A percentile compares a stretch with the other conserved stretches of the same genome.
Conservation (phyloP, 2,113 vertebrate genomes). For the Protomyctophum bolini region DNA sequence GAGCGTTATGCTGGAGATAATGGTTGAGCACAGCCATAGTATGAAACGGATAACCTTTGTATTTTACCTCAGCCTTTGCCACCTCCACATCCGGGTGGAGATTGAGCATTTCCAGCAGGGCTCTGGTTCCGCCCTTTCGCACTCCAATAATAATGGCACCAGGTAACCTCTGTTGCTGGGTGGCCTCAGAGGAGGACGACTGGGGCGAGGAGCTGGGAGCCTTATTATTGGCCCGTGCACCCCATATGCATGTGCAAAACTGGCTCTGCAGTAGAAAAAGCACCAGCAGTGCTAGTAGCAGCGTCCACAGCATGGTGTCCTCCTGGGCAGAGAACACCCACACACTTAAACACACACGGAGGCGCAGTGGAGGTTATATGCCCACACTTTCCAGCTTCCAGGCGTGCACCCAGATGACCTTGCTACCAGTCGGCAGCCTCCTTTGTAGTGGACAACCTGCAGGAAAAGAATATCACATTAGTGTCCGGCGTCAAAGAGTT, state of each 20-base stretch:
- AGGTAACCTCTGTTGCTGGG: slow-evolving; percentile 75
- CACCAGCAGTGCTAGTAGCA: slow-evolving; percentile 75
- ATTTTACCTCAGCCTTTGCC: slow-evolving; percentile 77
- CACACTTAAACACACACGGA: slow-evolving; percentile 1
- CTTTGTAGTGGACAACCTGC: slow-evolving; percentile 47
- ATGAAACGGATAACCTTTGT: background rate
- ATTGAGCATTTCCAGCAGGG: slow-evolving; percentile 84
- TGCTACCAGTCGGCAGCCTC: slow-evolving; percentile 51
- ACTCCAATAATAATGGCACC: slow-evolving; percentile 83
- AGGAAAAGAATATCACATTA: slow-evolving; percentile 2
- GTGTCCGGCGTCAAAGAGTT: background rate
- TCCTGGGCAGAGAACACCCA: slow-evolving; percentile 28
- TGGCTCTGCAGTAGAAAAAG: slow-evolving; percentile 80
- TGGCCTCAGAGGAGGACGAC: slow-evolving; percentile 54
- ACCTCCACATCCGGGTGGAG: slow-evolving; percentile 82
- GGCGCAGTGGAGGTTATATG: slow-evolving; percentile 44
- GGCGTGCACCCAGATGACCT: slow-evolving; percentile 29
- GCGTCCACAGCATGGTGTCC: slow-evolving; percentile 79
- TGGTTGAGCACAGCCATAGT: too few relatives aligned
- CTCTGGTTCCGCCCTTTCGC: slow-evolving; percentile 83
- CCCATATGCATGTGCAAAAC: slow-evolving; percentile 75
- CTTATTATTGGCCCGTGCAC: slow-evolving; percentile 52
- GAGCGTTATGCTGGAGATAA: too few relatives aligned
- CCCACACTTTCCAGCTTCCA: slow-evolving; percentile 56
- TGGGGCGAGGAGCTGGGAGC: slow-evolving; percentile 37